A percentile compares a stretch with the other conserved stretches of the same genome.
phyloP scores from a whole-genome alignment of 2,113 vertebrate species.

The Alligator sinensis region DNA sequence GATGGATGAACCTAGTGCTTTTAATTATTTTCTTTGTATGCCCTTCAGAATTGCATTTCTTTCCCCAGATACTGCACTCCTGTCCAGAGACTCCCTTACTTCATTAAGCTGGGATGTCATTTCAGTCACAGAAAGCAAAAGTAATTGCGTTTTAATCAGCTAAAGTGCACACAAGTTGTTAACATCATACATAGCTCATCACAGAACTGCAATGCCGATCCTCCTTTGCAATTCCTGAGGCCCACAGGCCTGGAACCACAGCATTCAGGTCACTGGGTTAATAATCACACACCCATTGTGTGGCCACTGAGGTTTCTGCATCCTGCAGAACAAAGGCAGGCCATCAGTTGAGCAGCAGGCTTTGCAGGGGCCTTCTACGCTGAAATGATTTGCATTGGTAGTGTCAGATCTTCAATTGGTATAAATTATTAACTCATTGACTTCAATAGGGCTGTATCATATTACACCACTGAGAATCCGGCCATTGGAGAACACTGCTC shows the following conservation, averaged over 20 bases:
- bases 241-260: neutral
- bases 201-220: neutral
- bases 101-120: slow-evolving; percentile 58
- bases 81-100: slow-evolving; percentile 61
- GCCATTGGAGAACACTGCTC: neutral
- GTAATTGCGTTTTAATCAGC: slow-evolving; percentile 48
- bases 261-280: neutral
- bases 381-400: neutral
- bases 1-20: slow-evolving; percentile 42
- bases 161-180: slow-evolving; percentile 32
- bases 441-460: neutral
- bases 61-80: slow-evolving; percentile 30
- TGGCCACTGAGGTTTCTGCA: neutral
- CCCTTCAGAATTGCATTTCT: slow-evolving; percentile 54
- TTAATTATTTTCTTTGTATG: slow-evolving; percentile 61
- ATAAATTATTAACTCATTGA: neutral
- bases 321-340: neutral
- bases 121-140: slow-evolving; percentile 51
- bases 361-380: neutral
- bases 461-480: neutral
- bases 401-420: neutral
- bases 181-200: neutral
- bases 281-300: neutral
- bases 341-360: neutral
- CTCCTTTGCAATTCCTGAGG: neutral